Conservation (phyloP, 2,113 vertebrate species). For the Callopanchax toddi region DNA sequence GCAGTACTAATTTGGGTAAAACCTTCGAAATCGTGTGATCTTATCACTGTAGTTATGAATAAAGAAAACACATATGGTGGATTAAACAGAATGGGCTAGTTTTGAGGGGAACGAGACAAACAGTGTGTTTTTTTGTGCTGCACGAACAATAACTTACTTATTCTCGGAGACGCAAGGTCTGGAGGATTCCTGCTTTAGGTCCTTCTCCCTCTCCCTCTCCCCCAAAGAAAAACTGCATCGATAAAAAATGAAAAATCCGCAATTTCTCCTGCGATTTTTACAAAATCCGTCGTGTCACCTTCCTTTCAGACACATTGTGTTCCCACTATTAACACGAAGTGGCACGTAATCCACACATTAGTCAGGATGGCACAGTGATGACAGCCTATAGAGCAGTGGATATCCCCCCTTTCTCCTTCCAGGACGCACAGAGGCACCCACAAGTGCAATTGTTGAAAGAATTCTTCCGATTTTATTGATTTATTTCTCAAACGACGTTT, state of each 20-base stretch:
- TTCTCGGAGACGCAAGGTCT: slow-evolving; percentile 49
- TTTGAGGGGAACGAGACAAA: not conserved
- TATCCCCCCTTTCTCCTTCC: slow-evolving; percentile 38
- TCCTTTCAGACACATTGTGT: slow-evolving; percentile 53
- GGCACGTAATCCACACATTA: slow-evolving; percentile 72
- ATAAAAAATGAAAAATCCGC: slow-evolving; percentile 71
- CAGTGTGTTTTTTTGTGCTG: not conserved
- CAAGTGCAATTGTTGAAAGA: slow-evolving; percentile 70
- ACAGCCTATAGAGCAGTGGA: slow-evolving; percentile 40
- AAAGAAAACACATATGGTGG: slow-evolving; percentile 8
- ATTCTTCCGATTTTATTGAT: slow-evolving; percentile 42
- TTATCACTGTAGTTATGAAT: not conserved
- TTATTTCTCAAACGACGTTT: slow-evolving; percentile 13
- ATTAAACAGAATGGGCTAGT: not conserved
- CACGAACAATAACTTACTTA: slow-evolving; percentile 72
- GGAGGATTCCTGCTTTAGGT: slow-evolving; percentile 49
- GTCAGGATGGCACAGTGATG: slow-evolving; percentile 49
- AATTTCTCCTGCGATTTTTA: slow-evolving; percentile 85
- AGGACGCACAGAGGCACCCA: slow-evolving; percentile 50
- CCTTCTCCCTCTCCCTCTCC: slow-evolving; percentile 55
- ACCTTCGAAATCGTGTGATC: not conserved
- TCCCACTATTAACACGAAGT: slow-evolving; percentile 47
- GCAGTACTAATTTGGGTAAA: slow-evolving; percentile 18
- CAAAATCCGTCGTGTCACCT: slow-evolving; percentile 76
- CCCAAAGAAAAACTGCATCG: slow-evolving; percentile 70